Evolutionary conservation across 2,888 invertebrate genomes (phyloP).

Genomic region (Mechanitis messenoides): DNA sequence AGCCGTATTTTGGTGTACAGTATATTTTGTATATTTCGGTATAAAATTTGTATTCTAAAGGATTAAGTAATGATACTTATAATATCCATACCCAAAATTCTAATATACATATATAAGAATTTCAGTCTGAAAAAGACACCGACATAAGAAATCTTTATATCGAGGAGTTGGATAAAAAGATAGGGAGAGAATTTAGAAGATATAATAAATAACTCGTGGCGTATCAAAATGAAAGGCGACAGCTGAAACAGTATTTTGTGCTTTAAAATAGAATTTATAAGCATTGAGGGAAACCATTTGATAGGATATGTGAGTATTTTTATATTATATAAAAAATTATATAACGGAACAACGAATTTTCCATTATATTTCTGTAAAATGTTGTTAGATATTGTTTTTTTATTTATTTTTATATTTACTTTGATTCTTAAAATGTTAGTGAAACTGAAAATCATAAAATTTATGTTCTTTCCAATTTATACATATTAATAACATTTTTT

Average conservation of each 20-base stretch:
- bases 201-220: constrained; percentile 46
- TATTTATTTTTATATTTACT: too few species aligned
- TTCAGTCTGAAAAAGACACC: constrained; percentile 29
- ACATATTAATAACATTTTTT: too few species aligned
- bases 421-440: too few species aligned
- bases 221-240: constrained; percentile 54
- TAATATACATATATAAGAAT: constrained; percentile 8
- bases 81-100: too few species aligned
- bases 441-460: too few species aligned
- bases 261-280: constrained; percentile 48
- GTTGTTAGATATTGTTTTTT: too few species aligned
- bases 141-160: constrained; percentile 47
- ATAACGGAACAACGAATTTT: neutral
- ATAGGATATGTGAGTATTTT: constrained; percentile 43
- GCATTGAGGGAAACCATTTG: constrained; percentile 44
- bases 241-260: constrained; percentile 44
- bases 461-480: too few species aligned
- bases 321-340: neutral
- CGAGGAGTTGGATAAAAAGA: constrained; percentile 40
- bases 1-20: too few species aligned
- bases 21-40: too few species aligned
- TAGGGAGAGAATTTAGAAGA: constrained; percentile 50
- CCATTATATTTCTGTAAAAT: too few species aligned
- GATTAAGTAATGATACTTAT: too few species aligned
- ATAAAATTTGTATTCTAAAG: too few species aligned